Conservation (phyloP, 2,113 vertebrate species). For the Penelope pileata region DNA sequence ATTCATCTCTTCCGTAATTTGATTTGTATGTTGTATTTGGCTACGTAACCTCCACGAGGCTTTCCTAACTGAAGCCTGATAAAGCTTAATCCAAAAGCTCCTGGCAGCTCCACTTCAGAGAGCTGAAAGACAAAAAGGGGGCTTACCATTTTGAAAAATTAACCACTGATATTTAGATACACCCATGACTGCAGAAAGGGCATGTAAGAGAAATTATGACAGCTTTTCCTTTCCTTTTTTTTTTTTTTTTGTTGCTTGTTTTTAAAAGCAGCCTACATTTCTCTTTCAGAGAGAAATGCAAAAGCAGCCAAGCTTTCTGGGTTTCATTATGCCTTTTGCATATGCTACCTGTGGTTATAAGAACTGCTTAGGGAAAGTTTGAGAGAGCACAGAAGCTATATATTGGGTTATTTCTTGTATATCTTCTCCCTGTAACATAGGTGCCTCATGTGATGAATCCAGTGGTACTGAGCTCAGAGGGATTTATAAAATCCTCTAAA, state of each 20-base stretch:
- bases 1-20: conserved; percentile 66
- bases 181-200: background rate
- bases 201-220: background rate
- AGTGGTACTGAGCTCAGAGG: conserved; percentile 8
- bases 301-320: conserved; percentile 5
- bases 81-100: conserved; percentile 56
- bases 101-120: conserved; percentile 27
- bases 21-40: conserved; percentile 68
- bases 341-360: background rate
- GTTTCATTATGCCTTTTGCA: background rate
- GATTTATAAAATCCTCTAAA: conserved; percentile 59
- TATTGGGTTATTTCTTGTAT: background rate
- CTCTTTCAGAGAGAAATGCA: conserved; percentile 1
- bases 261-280: background rate
- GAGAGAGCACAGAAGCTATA: background rate
- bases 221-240: background rate
- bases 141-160: background rate
- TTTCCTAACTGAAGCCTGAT: conserved; percentile 51
- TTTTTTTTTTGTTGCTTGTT: background rate
- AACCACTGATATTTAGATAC: background rate
- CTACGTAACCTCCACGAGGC: conserved; percentile 37
- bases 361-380: conserved; percentile 10
- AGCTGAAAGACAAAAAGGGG: background rate
- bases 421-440: conserved; percentile 12
- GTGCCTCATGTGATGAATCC: conserved; percentile 10